phyloP scores from a whole-genome alignment of 2,113 vertebrate species.

The Cygnus atratus region DNA sequence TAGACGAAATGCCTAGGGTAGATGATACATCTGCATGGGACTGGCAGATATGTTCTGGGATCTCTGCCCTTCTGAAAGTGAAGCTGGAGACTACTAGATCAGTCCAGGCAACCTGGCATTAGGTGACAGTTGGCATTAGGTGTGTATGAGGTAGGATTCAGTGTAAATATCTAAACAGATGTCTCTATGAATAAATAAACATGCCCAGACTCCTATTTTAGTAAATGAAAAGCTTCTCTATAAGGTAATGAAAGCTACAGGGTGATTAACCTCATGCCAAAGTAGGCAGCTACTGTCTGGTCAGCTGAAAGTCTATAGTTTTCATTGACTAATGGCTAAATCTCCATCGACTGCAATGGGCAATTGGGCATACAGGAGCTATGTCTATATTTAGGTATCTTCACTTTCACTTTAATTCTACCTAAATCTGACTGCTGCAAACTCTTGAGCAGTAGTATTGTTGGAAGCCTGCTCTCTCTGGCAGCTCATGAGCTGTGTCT shows the following conservation, averaged over 20 bases:
- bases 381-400: background rate
- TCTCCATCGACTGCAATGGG: background rate
- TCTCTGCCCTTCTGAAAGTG: background rate
- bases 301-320: background rate
- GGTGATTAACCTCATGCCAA: background rate
- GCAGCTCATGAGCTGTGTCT: background rate
- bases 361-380: background rate
- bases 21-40: background rate
- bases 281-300: background rate
- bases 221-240: background rate
- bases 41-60: background rate
- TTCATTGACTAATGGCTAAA: background rate
- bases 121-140: background rate
- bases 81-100: background rate
- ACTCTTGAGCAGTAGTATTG: background rate
- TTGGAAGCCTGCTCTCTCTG: background rate
- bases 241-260: background rate
- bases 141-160: rapidly evolving
- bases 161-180: background rate
- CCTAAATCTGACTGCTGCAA: background rate
- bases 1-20: background rate
- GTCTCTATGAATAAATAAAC: background rate
- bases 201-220: background rate
- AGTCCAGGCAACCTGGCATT: background rate
- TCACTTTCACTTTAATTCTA: background rate